Percentiles rank a stretch among this genome's conserved stretches.
These are phyloP conservation scores for Andrena camellia DNA, from an alignment of 2,888 invertebrate species.

Conservation along the genomic window DNA sequence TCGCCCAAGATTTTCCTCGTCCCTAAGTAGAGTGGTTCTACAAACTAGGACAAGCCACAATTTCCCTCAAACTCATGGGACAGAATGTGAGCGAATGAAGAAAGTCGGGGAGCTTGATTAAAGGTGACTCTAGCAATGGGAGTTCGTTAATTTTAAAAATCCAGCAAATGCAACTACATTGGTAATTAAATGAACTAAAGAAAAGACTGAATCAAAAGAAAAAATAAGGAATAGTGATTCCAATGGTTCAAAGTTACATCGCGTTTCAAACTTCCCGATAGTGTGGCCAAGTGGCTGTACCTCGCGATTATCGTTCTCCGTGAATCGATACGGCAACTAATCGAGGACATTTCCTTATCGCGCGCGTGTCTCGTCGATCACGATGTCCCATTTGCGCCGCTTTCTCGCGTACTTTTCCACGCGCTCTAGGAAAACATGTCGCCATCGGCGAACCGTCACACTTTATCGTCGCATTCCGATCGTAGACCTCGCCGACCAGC, in stretches of 20 bases:
- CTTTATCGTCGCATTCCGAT: slow-evolving; percentile 44
- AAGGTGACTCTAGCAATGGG: no score
- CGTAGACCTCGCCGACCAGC: background rate
- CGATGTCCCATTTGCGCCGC: slow-evolving; percentile 15
- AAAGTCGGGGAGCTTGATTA: background rate
- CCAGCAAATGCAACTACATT: no score
- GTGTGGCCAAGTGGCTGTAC: background rate
- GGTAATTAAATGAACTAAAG: no score
- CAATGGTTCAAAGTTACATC: background rate
- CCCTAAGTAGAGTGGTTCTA: background rate
- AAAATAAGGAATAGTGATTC: background rate
- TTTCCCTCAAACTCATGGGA: background rate
- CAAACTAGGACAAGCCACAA: background rate
- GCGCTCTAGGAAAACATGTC: slow-evolving; percentile 7
- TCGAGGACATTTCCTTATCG: slow-evolving; percentile 49
- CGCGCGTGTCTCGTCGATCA: slow-evolving; percentile 1
- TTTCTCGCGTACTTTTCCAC: slow-evolving; percentile 31
- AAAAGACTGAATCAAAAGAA: background rate
- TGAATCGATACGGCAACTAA: slow-evolving; percentile 19
- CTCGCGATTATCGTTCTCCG: background rate
- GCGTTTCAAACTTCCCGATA: background rate
- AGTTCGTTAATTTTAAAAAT: no score
- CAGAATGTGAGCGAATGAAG: background rate
- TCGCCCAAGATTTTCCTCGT: background rate
- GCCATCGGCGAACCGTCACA: background rate